phyloP scores from a whole-genome alignment of 64 coral and sea anemone species.

The Dendrophyllia cribrosa region DNA sequence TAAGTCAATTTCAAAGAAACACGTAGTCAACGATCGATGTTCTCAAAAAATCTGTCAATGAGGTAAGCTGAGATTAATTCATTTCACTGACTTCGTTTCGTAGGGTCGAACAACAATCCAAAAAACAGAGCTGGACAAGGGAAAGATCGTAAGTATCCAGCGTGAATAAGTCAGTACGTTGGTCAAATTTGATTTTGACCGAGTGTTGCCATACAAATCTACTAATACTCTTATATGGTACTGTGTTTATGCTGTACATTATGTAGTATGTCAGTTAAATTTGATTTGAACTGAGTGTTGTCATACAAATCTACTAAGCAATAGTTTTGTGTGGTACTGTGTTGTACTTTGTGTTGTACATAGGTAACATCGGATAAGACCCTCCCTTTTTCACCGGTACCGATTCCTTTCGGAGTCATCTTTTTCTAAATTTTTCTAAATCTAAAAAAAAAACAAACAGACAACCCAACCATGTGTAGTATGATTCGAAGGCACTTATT shows the following conservation, averaged over 20 bases:
- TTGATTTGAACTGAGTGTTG: conserved; percentile 6
- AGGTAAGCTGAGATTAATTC: conserved; percentile 12
- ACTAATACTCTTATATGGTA: too few relatives aligned
- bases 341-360: neutral
- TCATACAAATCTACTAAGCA: neutral
- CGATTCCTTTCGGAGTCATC: neutral
- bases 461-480: neutral
- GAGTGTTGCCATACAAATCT: too few relatives aligned
- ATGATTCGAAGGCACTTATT: too few relatives aligned
- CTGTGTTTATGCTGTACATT: too few relatives aligned
- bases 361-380: neutral
- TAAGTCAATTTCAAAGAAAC: too few relatives aligned
- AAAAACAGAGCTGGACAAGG: neutral
- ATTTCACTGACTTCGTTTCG: neutral
- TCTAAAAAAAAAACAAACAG: neutral
- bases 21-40: too few relatives aligned
- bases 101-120: conserved; percentile 17
- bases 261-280: neutral
- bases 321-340: neutral
- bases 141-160: conserved; percentile 4
- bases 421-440: neutral
- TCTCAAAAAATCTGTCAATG: too few relatives aligned
- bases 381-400: neutral
- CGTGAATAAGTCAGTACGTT: too few relatives aligned
- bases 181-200: too few relatives aligned